phyloP scores from a whole-genome alignment of 1,140 invertebrate species.

The Drosophila ironensis region DNA sequence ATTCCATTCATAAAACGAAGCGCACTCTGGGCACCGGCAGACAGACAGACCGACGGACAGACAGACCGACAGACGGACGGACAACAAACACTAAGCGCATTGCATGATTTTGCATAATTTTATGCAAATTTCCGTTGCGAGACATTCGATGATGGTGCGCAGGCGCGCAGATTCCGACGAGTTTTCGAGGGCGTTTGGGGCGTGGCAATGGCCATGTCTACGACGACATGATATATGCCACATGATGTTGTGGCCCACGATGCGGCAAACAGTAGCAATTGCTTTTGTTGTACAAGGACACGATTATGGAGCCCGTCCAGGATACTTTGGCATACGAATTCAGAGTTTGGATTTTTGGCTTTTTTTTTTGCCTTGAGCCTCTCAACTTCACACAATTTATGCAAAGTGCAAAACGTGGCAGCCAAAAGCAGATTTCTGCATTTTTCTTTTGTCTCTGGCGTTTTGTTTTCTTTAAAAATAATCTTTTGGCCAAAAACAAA shows the following conservation, averaged over 20 bases:
- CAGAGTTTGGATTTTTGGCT: not conserved
- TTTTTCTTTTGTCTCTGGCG: conserved; percentile 32
- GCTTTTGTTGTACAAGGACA: conserved; percentile 81
- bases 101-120: conserved; percentile 82
- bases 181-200: conserved; percentile 40
- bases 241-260: conserved; percentile 65
- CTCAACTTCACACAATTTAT: conserved; percentile 60
- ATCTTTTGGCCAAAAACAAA: conserved; percentile 24
- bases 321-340: conserved; percentile 1
- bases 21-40: conserved; percentile 53
- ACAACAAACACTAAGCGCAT: conserved; percentile 76
- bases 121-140: conserved; percentile 68
- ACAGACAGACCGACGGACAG: too few relatives aligned
- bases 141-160: conserved; percentile 7
- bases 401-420: conserved; percentile 73
- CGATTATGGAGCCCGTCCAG: conserved; percentile 52
- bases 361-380: not conserved
- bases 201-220: conserved; percentile 59
- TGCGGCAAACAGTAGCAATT: conserved; percentile 81
- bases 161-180: conserved; percentile 42
- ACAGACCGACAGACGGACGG: conserved; percentile 35
- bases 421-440: conserved; percentile 34
- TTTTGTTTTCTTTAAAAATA: conserved; percentile 50
- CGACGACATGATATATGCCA: conserved; percentile 75
- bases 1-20: conserved; percentile 73